Percentiles rank a stretch among this genome's conserved stretches.
Conservation (phyloP, 2,797 vertebrate species). For the Acanthis flammea region DNA sequence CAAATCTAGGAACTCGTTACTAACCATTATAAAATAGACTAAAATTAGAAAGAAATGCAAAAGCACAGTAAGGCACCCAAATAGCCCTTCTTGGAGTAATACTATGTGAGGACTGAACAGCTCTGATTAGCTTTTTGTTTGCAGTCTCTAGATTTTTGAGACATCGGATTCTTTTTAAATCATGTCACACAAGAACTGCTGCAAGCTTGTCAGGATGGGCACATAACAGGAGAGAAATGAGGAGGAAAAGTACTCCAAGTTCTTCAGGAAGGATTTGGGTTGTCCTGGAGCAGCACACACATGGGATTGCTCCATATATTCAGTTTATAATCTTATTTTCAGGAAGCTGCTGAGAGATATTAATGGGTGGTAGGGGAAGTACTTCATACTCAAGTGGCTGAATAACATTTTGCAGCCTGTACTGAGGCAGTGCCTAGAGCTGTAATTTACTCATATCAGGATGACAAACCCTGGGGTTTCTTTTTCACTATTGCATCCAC, state of each 20-base stretch:
- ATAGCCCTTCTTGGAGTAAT: neutral
- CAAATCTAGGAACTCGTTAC: neutral
- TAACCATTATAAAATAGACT: neutral
- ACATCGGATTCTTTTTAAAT: neutral
- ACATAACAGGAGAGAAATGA: neutral
- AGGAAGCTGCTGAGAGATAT: slow-evolving; percentile 12
- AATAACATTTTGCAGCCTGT: slow-evolving; percentile 12
- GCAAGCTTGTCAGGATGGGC: neutral
- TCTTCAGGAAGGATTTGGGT: neutral
- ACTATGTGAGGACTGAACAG: neutral
- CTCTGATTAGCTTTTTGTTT: neutral
- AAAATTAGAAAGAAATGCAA: neutral
- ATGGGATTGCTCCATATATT: neutral
- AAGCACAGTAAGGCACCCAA: neutral
- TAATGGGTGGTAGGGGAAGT: neutral
- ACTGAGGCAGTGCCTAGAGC: neutral
- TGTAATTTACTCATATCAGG: neutral
- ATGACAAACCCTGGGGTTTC: neutral
- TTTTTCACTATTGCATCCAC: neutral
- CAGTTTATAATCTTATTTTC: neutral
- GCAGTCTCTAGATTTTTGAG: neutral
- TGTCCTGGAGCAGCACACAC: neutral
- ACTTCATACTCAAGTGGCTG: neutral
- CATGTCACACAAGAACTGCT: neutral
- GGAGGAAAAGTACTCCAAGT: neutral